Conservation (phyloP, 2,888 invertebrate species). For the Iselma pallidipennis region DNA sequence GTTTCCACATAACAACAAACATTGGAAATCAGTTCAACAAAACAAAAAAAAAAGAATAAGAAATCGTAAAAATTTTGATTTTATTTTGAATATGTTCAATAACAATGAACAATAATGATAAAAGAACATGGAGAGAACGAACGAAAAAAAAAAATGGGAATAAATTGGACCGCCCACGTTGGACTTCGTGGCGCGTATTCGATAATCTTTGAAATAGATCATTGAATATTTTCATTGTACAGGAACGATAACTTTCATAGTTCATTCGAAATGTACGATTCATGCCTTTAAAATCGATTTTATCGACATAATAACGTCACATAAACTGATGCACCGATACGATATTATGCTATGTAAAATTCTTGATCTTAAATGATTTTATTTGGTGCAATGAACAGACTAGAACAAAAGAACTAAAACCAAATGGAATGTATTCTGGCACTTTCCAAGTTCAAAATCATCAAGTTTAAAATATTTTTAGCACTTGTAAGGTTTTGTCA, state of each 20-base stretch:
- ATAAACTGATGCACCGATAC: not conserved
- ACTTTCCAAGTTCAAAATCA: not conserved
- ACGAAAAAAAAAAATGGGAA: not conserved
- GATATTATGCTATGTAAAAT: not conserved
- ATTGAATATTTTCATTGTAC: constrained; percentile 5
- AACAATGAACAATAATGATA: not conserved
- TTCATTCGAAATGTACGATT: constrained; percentile 5
- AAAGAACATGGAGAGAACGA: too few species aligned
- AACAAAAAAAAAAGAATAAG: too few species aligned
- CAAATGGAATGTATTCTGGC: not conserved
- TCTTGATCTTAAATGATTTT: too few species aligned
- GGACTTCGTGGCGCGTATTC: constrained; percentile 12
- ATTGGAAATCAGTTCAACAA: too few species aligned
- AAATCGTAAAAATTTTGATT: not conserved
- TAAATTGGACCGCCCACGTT: constrained; percentile 20
- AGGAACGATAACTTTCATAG: constrained; percentile 5
- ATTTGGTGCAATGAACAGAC: not conserved
- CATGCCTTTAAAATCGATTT: not conserved
- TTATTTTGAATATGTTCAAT: not conserved
- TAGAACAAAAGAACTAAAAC: not conserved
- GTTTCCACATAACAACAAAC: not conserved
- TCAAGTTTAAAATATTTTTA: not conserved
- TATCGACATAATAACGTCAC: not conserved
- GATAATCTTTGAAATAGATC: constrained; percentile 23
- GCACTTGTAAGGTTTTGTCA: not conserved